Conservation (phyloP, 2,797 vertebrate species). For the Eulemur rubriventer region DNA sequence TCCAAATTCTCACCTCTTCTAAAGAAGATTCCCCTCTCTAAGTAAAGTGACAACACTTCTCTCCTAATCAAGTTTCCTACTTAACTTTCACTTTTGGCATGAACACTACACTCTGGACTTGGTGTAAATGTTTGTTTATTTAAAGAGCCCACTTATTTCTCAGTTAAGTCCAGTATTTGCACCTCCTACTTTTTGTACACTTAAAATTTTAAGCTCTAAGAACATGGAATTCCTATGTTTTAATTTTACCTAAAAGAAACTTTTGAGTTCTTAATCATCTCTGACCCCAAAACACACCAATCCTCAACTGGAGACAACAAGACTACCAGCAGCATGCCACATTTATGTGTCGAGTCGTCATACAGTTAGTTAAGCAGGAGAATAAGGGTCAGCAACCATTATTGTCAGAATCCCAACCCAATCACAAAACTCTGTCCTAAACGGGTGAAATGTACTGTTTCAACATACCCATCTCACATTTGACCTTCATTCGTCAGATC, state of each 20-base stretch:
- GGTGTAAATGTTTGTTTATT: constrained; percentile 48
- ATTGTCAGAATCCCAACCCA: background rate
- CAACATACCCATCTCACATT: background rate
- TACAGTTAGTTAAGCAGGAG: background rate
- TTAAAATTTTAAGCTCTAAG: constrained; percentile 33
- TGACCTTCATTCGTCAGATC: background rate
- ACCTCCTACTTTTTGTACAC: background rate
- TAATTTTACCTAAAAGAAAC: constrained; percentile 32
- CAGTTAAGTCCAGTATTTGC: background rate
- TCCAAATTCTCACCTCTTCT: constrained; percentile 42
- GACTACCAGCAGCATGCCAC: background rate
- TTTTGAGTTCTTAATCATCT: constrained; percentile 20
- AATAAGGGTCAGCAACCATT: background rate
- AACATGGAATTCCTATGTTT: background rate
- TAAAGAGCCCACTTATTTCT: constrained; percentile 30
- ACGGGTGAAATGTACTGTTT: background rate
- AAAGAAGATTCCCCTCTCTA: background rate
- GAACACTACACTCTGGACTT: constrained; percentile 32
- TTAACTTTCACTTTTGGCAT: constrained; percentile 26
- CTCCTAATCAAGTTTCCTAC: constrained; percentile 11
- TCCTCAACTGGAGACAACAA: background rate
- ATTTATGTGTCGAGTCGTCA: background rate
- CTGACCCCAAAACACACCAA: constrained; percentile 28
- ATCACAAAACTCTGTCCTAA: background rate
- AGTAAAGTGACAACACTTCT: constrained; percentile 14